phyloP scores from a whole-genome alignment of 1,140 invertebrate species.

The Aphidius gifuensis region DNA sequence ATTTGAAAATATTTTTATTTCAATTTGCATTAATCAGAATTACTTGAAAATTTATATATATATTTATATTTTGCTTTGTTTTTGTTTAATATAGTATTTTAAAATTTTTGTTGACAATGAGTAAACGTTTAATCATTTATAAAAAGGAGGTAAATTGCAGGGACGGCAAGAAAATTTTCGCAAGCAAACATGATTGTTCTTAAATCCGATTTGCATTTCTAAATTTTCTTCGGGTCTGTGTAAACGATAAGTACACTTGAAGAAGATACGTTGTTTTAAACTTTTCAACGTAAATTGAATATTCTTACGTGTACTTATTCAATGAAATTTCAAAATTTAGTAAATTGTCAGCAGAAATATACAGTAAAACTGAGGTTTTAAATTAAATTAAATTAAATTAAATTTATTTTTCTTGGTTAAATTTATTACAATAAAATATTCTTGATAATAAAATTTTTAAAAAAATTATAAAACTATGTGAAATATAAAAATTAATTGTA shows the following conservation, averaged over 20 bases:
- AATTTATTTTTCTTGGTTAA: too few relatives aligned
- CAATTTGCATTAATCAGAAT: not conserved
- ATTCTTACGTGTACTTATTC: constrained; percentile 21
- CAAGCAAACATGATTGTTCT: constrained; percentile 8
- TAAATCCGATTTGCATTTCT: constrained; percentile 26
- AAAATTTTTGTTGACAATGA: not conserved
- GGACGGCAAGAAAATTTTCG: constrained; percentile 1
- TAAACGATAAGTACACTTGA: constrained; percentile 21
- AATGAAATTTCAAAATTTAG: not conserved
- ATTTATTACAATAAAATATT: too few relatives aligned
- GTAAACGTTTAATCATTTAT: not conserved
- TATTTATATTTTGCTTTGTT: too few relatives aligned
- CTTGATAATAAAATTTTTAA: too few relatives aligned
- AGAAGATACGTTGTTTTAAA: constrained; percentile 21
- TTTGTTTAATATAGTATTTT: too few relatives aligned
- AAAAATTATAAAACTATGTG: too few relatives aligned
- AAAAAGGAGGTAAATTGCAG: not conserved
- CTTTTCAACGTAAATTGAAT: constrained; percentile 26
- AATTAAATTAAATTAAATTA: too few relatives aligned
- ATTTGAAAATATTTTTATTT: too few relatives aligned
- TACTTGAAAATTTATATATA: not conserved
- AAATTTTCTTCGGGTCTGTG: constrained; percentile 5
- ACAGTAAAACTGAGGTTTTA: too few relatives aligned
- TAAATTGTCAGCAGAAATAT: too few relatives aligned
- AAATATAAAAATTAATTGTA: too few relatives aligned